A percentile compares a stretch with the other conserved stretches of the same genome.
Evolutionary conservation across 1,140 invertebrate genomes (phyloP).

Genomic region (Philopotamus ludificatus): DNA sequence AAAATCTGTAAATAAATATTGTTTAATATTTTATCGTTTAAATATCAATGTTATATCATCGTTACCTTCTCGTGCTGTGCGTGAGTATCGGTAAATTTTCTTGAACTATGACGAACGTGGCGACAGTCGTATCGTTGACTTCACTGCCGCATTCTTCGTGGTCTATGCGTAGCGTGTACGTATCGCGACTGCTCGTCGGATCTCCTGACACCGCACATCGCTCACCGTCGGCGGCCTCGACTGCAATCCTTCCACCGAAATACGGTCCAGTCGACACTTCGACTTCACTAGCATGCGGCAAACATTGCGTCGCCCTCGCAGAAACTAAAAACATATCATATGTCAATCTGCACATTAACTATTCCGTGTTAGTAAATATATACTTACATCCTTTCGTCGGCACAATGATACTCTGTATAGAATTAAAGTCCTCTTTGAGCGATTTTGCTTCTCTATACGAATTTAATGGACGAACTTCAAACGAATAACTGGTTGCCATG

Average conservation of each 20-base stretch:
- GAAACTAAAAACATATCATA: conserved; percentile 70
- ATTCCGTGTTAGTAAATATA: neutral
- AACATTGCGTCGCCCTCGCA: conserved; percentile 70
- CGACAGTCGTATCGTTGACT: conserved; percentile 70
- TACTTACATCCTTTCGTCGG: conserved; percentile 79
- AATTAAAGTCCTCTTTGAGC: conserved; percentile 45
- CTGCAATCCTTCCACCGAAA: conserved; percentile 72
- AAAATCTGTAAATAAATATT: conserved; percentile 55
- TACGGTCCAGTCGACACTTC: conserved; percentile 77
- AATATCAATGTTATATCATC: conserved; percentile 1
- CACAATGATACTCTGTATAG: conserved; percentile 62
- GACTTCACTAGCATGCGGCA: conserved; percentile 73
- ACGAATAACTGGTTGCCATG: conserved; percentile 78
- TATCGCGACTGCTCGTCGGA: conserved; percentile 64
- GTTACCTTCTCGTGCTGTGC: conserved; percentile 69
- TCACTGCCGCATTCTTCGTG: conserved; percentile 74
- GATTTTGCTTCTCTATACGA: conserved; percentile 46
- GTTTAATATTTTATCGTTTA: conserved; percentile 10
- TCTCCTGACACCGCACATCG: conserved; percentile 63
- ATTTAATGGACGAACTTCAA: conserved; percentile 63
- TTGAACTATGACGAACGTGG: conserved; percentile 76
- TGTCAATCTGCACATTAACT: neutral
- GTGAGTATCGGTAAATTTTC: conserved; percentile 78
- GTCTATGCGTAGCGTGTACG: conserved; percentile 71
- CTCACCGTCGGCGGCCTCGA: conserved; percentile 65